These are phyloP conservation scores for Cynopterus brachyotis DNA, from an alignment of 2,113 vertebrate species.

Conservation along the genomic window DNA sequence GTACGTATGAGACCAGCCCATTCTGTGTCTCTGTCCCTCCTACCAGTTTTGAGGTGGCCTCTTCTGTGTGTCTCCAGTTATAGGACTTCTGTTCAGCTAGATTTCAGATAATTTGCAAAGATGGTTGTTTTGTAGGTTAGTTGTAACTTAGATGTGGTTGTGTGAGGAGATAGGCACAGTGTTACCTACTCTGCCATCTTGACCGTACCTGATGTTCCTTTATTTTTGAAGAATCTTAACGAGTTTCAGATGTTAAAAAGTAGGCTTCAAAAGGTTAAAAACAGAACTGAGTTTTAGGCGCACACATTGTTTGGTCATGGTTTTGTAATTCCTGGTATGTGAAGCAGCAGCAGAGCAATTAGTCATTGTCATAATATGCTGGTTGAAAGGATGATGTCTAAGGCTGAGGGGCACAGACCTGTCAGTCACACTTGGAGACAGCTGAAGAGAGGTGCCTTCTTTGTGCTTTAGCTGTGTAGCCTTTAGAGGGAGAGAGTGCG, in stretches of 20 bases:
- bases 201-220: not conserved
- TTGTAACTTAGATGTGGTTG: too few relatives aligned
- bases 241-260: not conserved
- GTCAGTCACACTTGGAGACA: too few relatives aligned
- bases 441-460: not conserved
- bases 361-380: not conserved
- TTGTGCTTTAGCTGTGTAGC: not conserved
- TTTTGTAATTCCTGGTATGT: not conserved
- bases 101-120: too few relatives aligned
- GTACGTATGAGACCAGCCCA: too few relatives aligned
- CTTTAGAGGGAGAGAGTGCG: not conserved
- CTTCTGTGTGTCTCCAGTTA: too few relatives aligned
- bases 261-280: not conserved
- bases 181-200: too few relatives aligned
- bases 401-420: not conserved
- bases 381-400: not conserved
- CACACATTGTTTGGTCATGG: rapidly evolving
- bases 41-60: too few relatives aligned
- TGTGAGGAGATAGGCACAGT: too few relatives aligned
- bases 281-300: not conserved
- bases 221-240: not conserved
- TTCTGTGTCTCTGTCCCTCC: too few relatives aligned
- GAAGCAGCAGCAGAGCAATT: not conserved
- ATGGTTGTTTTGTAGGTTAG: too few relatives aligned
- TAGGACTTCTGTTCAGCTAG: too few relatives aligned